Evolutionary conservation across 2,797 vertebrate species (phyloP).

Genomic region (Chiroxiphia lanceolata): DNA sequence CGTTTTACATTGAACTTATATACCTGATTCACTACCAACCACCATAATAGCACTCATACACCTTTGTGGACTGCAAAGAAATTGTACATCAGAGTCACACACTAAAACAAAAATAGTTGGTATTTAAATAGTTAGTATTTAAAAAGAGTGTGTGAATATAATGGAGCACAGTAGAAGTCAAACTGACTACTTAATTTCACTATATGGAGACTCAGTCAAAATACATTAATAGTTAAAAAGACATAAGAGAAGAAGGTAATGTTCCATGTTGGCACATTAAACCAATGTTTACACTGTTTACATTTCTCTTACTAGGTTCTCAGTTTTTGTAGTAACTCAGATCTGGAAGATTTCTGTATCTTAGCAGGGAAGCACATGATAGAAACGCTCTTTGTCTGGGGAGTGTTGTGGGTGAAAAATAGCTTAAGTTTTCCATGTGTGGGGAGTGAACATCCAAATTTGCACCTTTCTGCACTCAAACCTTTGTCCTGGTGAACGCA

Average conservation of each 20-base stretch:
- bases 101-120: slow-evolving; percentile 8
- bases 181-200: slow-evolving; percentile 38
- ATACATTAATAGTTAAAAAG: slow-evolving; percentile 56
- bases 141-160: neutral
- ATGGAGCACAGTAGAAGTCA: slow-evolving; percentile 9
- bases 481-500: no score
- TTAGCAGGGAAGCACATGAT: neutral
- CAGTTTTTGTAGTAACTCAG: neutral
- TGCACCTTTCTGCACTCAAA: neutral
- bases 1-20: neutral
- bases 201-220: slow-evolving; percentile 20
- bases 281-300: neutral
- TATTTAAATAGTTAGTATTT: slow-evolving; percentile 5
- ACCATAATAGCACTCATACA: neutral
- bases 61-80: neutral
- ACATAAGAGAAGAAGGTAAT: slow-evolving; percentile 35
- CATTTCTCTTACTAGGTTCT: slow-evolving; percentile 32
- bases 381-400: neutral
- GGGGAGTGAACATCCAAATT: neutral
- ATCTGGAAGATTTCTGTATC: neutral
- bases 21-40: neutral
- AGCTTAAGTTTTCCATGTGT: neutral
- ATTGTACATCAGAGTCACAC: neutral
- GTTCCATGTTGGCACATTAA: slow-evolving; percentile 36
- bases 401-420: neutral